Percentiles rank a stretch among this genome's conserved stretches.
Evolutionary conservation across 2,113 vertebrate species (phyloP).

Genomic region (Camelus dromedarius): DNA sequence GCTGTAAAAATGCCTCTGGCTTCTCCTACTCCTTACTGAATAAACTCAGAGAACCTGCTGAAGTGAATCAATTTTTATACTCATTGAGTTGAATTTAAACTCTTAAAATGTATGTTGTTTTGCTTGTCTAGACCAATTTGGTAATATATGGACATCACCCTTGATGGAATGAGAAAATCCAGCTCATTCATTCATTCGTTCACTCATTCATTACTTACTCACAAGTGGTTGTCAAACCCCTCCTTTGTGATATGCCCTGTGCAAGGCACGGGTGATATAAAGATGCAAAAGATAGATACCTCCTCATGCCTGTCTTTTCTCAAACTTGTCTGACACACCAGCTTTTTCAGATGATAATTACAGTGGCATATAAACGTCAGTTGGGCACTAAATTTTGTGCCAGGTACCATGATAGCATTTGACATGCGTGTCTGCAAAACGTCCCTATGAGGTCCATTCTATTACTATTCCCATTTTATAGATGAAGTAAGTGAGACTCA

Average conservation of each 20-base stretch:
- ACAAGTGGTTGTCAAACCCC: background rate
- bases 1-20: background rate
- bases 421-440: background rate
- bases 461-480: background rate
- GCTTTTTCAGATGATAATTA: background rate
- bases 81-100: background rate
- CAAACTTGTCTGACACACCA: background rate
- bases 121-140: background rate
- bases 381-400: background rate
- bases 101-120: background rate
- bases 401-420: background rate
- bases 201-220: background rate
- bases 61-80: slow-evolving; percentile 10
- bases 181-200: background rate
- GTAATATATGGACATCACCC: background rate
- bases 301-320: background rate
- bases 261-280: background rate
- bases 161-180: background rate
- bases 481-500: background rate
- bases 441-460: background rate
- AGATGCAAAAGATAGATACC: background rate
- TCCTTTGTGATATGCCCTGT: background rate
- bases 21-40: background rate
- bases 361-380: background rate
- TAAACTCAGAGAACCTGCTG: background rate